These are phyloP conservation scores for Anguilla marmorata DNA, from an alignment of 2,797 vertebrate genomes.

Conservation along the genomic window DNA sequence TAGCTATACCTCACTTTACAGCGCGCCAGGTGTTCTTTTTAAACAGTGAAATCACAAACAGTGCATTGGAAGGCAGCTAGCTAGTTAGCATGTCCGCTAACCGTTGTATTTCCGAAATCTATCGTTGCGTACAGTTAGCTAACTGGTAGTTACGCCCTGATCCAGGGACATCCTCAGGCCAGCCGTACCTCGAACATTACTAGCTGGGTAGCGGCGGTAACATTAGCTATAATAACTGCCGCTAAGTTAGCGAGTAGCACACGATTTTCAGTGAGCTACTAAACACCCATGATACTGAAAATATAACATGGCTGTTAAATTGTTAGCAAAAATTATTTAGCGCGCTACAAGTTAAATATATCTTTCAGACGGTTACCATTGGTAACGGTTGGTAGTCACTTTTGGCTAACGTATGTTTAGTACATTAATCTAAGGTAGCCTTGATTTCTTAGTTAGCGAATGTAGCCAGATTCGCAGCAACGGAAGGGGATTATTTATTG, in stretches of 20 bases:
- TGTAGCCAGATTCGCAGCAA: neutral
- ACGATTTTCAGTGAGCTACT: too few species aligned
- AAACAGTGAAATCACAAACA: neutral
- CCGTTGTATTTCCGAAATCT: neutral
- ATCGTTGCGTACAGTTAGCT: neutral
- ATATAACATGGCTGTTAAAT: too few species aligned
- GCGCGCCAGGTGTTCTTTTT: neutral
- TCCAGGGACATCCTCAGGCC: constrained; percentile 3
- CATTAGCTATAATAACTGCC: neutral
- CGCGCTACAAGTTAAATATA: too few species aligned
- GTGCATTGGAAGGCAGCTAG: neutral
- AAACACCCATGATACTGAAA: too few species aligned
- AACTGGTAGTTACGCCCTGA: neutral
- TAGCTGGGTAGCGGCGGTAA: neutral
- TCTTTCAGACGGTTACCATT: too few species aligned
- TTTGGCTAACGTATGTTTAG: too few species aligned
- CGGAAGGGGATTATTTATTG: neutral
- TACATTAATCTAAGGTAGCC: neutral
- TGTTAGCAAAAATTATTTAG: too few species aligned
- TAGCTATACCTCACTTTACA: neutral
- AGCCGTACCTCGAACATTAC: neutral
- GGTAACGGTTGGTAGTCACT: too few species aligned
- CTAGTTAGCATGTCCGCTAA: neutral
- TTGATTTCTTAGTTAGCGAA: neutral
- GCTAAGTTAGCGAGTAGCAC: too few species aligned